Conservation (phyloP, 2,888 invertebrate genomes). For the Melanostoma scalare region DNA sequence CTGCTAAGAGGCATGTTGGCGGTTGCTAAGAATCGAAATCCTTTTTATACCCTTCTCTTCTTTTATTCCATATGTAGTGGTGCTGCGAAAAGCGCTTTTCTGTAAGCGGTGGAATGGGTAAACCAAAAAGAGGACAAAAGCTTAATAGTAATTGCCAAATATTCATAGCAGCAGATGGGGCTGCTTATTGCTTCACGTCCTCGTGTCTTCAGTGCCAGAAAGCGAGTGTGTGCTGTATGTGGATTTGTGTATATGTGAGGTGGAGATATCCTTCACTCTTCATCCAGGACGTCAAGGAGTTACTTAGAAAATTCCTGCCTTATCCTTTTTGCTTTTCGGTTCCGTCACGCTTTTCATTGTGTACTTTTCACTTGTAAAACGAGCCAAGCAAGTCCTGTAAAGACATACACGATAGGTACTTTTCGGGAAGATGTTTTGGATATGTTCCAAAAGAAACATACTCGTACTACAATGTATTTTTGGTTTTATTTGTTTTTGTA, state of each 20-base stretch:
- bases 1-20: slow-evolving; percentile 7
- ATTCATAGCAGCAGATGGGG: slow-evolving; percentile 70
- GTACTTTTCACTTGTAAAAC: slow-evolving; percentile 62
- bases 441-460: slow-evolving; percentile 62
- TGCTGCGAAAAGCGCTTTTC: background rate
- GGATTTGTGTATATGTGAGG: slow-evolving; percentile 34
- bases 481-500: slow-evolving; percentile 30
- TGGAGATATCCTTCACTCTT: slow-evolving; percentile 60
- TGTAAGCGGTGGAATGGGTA: background rate
- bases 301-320: slow-evolving; percentile 57
- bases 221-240: slow-evolving; percentile 5
- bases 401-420: background rate
- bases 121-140: background rate
- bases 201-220: slow-evolving; percentile 26
- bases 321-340: slow-evolving; percentile 47
- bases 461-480: slow-evolving; percentile 62
- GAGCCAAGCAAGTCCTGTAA: slow-evolving; percentile 43
- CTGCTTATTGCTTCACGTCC: slow-evolving; percentile 46
- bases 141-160: slow-evolving; percentile 70
- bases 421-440: slow-evolving; percentile 49
- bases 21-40: slow-evolving; percentile 42
- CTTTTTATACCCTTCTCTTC: slow-evolving; percentile 23
- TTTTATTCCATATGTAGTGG: slow-evolving; percentile 19
- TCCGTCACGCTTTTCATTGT: slow-evolving; percentile 71
- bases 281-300: slow-evolving; percentile 67